Base-by-base conservation (phyloP, 1,140 invertebrate species). In the Hyles euphorbiae region DNA sequence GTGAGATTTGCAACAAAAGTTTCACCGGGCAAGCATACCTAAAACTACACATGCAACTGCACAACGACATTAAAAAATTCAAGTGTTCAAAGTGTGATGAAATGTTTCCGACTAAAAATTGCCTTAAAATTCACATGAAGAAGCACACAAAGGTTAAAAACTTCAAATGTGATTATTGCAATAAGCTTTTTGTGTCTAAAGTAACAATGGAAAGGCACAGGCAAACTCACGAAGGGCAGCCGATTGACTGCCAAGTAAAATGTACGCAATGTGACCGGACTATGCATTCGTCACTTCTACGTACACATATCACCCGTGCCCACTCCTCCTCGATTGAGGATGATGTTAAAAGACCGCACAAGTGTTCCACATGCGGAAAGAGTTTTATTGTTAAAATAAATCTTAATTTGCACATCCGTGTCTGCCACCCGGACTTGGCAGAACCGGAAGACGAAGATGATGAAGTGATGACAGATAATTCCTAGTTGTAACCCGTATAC, bases 21-120 rank as follows among this genome's bases (percentile, higher is more conserved):
- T 94, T 94, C 59, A 92, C 91, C 0, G 91, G 91, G 0, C 88
- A 92, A 34, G 91, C 91, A 32, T 92, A 92, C 56, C 64, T 92
- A 1, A 79, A 92, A 22, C 83, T 92, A 0, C 91, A 92, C 45
- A 91, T 92, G 76, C 91, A 92, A 61, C 83, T 92, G 11, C 93
- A 94, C 67, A 90, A 89, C 34, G 92, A 93, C 61, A 91, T 92
- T 5, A 93, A 93, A 65, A 93, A 92, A 51, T 93, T 93, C 50
- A 89, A 92, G 3, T 93, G 92, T 70, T 91, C 91, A 11, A 93
- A 92, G 51, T 93, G 92, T 56, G 91, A 92, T 12, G 93, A 94
- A 56, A 92, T 92, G 69, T 92, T 94, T 63, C 92, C 93, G 10
- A 88, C 92, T 0, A 91, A 93, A 51, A 93, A 93, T 61, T 92